Conservation (phyloP, 2,888 invertebrate genomes). For the Chromoteleia sp. region DNA sequence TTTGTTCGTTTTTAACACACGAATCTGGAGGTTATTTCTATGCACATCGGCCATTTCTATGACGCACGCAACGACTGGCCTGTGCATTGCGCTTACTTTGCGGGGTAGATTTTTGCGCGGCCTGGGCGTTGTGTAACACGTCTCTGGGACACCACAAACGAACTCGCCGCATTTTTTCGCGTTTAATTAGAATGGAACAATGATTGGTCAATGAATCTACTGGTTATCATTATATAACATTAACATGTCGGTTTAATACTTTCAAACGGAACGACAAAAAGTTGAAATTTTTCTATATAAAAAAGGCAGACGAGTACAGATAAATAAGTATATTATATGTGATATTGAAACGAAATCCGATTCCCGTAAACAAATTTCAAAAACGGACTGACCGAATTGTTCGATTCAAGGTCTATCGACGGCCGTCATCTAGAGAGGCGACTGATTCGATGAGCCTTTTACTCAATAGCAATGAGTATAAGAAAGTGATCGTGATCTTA, state of each 20-base stretch:
- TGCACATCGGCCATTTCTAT: conserved; percentile 31
- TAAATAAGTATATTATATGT: too few species aligned
- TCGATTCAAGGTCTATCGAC: conserved; percentile 36
- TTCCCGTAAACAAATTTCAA: conserved; percentile 6
- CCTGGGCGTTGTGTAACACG: conserved; percentile 29
- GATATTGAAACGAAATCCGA: too few species aligned
- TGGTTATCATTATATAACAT: conserved; percentile 17
- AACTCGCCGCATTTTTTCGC: conserved; percentile 28
- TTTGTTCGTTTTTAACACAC: conserved; percentile 34
- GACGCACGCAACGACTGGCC: conserved; percentile 10
- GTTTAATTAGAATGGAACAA: conserved; percentile 37
- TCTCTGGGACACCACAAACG: conserved; percentile 42
- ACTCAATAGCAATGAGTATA: conserved; percentile 57
- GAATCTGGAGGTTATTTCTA: conserved; percentile 20
- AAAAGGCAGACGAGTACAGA: too few species aligned
- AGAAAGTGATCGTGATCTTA: conserved; percentile 44
- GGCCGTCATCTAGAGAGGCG: conserved; percentile 18
- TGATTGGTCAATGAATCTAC: conserved; percentile 45
- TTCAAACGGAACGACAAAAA: conserved; percentile 21
- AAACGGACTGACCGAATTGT: conserved; percentile 44
- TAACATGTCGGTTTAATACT: conserved; percentile 8
- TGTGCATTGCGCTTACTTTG: conserved; percentile 12
- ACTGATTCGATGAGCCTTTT: conserved; percentile 34
- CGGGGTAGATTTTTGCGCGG: conserved; percentile 58
- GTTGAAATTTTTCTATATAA: neutral